Evolutionary conservation across 2,797 vertebrate species (phyloP).

Genomic region (Gallirallus australis): DNA sequence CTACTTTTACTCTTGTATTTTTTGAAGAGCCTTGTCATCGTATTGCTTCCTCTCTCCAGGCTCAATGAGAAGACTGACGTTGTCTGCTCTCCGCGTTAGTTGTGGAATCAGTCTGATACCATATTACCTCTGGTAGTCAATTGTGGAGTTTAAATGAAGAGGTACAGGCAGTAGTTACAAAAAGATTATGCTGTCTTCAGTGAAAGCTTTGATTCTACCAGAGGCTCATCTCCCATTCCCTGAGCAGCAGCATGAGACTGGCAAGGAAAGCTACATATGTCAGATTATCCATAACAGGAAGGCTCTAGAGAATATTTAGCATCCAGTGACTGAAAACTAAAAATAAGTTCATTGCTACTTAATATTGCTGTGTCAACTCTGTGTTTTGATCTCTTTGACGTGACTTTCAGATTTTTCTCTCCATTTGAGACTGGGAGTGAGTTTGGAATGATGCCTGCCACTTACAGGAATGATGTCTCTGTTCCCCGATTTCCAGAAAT

Average conservation of each 20-base stretch:
- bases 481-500: constrained; percentile 24
- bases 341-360: constrained; percentile 48
- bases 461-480: constrained; percentile 5
- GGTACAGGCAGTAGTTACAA: neutral
- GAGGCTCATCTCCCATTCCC: neutral
- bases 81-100: neutral
- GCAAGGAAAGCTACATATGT: neutral
- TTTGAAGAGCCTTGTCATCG: neutral
- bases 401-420: constrained; percentile 23
- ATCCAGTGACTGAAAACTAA: constrained; percentile 43
- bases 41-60: neutral
- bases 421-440: neutral
- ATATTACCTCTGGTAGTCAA: neutral
- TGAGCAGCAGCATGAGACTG: neutral
- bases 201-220: neutral
- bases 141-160: neutral
- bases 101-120: neutral
- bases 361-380: constrained; percentile 24
- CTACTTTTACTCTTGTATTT: constrained; percentile 13
- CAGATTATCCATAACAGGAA: neutral
- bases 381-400: constrained; percentile 54
- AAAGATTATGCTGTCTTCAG: neutral
- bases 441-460: constrained; percentile 38
- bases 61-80: neutral
- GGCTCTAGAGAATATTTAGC: constrained; percentile 42